Evolutionary conservation across 2,797 vertebrate genomes (phyloP).

Genomic region (Orestias chungarensis): DNA sequence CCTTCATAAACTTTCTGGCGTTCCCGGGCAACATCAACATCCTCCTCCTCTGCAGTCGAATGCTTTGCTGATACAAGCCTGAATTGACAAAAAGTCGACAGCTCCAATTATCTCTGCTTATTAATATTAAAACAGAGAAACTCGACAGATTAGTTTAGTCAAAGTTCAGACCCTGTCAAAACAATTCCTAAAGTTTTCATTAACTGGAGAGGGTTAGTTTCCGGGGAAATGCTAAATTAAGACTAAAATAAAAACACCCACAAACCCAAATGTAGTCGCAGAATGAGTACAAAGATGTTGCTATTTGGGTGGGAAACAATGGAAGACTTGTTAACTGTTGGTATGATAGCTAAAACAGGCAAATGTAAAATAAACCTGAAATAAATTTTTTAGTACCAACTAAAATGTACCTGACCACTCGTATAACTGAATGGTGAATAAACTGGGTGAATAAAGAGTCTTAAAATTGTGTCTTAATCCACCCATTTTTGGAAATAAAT

Average conservation of each 20-base stretch:
- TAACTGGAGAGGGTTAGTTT: constrained; percentile 52
- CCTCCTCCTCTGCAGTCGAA: constrained; percentile 83
- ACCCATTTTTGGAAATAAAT: neutral
- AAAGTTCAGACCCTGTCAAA: constrained; percentile 53
- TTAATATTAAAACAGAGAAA: constrained; percentile 51
- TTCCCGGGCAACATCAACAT: constrained; percentile 91
- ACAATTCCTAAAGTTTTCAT: constrained; percentile 57
- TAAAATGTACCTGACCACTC: no score
- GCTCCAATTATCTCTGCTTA: constrained; percentile 43
- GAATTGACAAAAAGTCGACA: constrained; percentile 35
- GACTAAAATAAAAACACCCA: constrained; percentile 28
- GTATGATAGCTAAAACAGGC: neutral
- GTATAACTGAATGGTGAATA: neutral
- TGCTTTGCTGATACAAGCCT: constrained; percentile 84
- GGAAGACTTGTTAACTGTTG: neutral
- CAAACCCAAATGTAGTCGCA: neutral
- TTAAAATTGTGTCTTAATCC: neutral
- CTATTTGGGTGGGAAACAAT: constrained; percentile 16
- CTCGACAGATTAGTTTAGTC: constrained; percentile 51
- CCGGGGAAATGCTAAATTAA: constrained; percentile 54
- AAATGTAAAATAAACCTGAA: neutral
- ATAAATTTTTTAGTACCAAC: neutral
- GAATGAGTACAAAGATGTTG: constrained; percentile 5
- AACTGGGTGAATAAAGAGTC: neutral
- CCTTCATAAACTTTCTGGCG: constrained; percentile 86